Evolutionary conservation across 2,113 vertebrate species (phyloP).

Genomic region (Heteronetta atricapilla): DNA sequence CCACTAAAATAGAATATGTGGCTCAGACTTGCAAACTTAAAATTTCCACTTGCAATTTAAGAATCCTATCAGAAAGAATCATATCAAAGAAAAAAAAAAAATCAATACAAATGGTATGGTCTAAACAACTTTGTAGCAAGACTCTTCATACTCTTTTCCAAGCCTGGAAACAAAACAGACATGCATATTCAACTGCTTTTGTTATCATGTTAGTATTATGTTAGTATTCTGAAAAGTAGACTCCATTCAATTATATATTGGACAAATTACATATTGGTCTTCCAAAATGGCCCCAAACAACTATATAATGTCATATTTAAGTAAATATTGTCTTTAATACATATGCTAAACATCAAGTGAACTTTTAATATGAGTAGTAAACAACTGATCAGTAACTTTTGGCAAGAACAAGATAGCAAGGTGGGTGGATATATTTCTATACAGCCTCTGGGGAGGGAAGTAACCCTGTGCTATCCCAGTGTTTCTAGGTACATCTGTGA

Average conservation of each 20-base stretch:
- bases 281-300: background rate
- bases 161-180: background rate
- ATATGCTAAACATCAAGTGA: background rate
- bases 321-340: background rate
- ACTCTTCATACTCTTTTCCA: background rate
- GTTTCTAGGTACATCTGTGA: constrained; percentile 44
- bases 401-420: background rate
- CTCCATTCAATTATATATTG: background rate
- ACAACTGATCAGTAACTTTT: background rate
- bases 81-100: background rate
- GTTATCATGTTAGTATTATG: background rate
- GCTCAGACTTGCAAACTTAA: background rate
- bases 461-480: constrained; percentile 27
- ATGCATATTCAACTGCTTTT: background rate
- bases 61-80: background rate
- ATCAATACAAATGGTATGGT: background rate
- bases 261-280: background rate
- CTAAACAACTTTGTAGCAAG: background rate
- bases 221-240: background rate
- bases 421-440: background rate
- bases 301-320: background rate
- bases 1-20: background rate
- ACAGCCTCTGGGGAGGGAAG: constrained; percentile 37
- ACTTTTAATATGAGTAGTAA: background rate
- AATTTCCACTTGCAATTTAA: background rate